Evolutionary conservation across 1,140 invertebrate species (phyloP).

Genomic region (Himalopsyche phryganea): DNA sequence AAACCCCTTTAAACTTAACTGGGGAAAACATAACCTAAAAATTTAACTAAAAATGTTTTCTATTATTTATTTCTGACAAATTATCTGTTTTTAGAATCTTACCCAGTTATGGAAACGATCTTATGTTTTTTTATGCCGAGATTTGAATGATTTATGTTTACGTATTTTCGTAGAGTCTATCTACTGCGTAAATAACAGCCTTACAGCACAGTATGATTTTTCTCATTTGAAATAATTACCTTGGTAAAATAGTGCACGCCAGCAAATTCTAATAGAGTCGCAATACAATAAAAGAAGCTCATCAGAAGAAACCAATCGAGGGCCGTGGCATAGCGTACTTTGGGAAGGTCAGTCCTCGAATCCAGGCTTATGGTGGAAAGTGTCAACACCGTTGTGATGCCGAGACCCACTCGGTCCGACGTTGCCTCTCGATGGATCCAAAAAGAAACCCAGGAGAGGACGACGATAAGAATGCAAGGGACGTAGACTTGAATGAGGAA

Average conservation of each 20-base stretch:
- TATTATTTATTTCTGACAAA: too few relatives aligned
- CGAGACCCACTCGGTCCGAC: constrained; percentile 62
- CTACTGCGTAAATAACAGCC: too few relatives aligned
- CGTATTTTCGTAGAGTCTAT: too few relatives aligned
- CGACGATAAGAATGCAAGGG: constrained; percentile 90
- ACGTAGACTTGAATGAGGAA: constrained; percentile 94
- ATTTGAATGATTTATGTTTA: too few relatives aligned
- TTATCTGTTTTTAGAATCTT: too few relatives aligned
- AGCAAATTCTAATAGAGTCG: constrained; percentile 88
- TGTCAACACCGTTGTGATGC: constrained; percentile 89
- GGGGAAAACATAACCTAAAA: too few relatives aligned
- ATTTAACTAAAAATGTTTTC: too few relatives aligned
- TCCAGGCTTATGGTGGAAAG: constrained; percentile 89
- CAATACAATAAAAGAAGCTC: constrained; percentile 92
- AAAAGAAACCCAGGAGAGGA: constrained; percentile 94
- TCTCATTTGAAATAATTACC: too few relatives aligned
- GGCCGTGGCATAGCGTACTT: constrained; percentile 88
- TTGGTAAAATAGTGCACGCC: constrained; percentile 94
- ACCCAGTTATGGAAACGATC: too few relatives aligned
- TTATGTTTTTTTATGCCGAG: too few relatives aligned
- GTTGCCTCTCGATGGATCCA: constrained; percentile 96
- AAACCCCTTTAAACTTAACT: too few relatives aligned
- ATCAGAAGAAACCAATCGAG: constrained; percentile 90
- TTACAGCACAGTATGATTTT: too few relatives aligned
- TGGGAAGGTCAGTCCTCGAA: constrained; percentile 84